Conservation (phyloP, 2,888 invertebrate genomes). For the Miltochrista miniata region DNA sequence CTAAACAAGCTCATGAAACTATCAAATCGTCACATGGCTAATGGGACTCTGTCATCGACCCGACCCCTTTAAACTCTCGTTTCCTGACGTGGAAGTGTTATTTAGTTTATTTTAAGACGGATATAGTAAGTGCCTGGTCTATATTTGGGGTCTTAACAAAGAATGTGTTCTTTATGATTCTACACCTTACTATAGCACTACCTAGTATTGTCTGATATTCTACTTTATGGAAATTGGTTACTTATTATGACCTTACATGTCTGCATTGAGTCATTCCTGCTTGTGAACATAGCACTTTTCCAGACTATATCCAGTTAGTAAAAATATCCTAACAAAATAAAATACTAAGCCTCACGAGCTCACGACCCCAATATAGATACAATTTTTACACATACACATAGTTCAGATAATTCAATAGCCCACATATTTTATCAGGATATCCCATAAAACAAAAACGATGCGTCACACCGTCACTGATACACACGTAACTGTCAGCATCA, state of each 20-base stretch:
- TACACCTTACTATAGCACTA: too few relatives aligned
- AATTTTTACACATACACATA: too few relatives aligned
- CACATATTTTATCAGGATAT: neutral
- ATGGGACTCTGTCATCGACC: conserved; percentile 74
- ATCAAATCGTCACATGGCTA: conserved; percentile 75
- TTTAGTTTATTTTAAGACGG: conserved; percentile 44
- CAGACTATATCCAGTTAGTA: too few relatives aligned
- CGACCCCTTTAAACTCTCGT: conserved; percentile 73
- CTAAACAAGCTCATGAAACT: conserved; percentile 58
- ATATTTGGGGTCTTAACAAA: conserved; percentile 29
- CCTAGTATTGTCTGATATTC: too few relatives aligned
- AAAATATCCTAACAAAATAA: too few relatives aligned
- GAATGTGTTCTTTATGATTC: conserved; percentile 5
- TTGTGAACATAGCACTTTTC: too few relatives aligned
- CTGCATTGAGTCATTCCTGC: too few relatives aligned
- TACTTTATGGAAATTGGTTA: too few relatives aligned
- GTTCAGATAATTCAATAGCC: too few relatives aligned
- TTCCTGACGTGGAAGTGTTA: conserved; percentile 63
- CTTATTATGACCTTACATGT: too few relatives aligned
- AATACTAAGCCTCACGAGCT: too few relatives aligned
- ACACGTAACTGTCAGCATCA: conserved; percentile 29
- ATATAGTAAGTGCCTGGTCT: conserved; percentile 43
- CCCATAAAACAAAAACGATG: neutral
- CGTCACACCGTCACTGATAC: neutral
- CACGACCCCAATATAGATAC: too few relatives aligned